A percentile compares a stretch with the other conserved stretches of the same genome.
Conservation (phyloP, 1,140 invertebrate species). For the Camponotus floridanus region DNA sequence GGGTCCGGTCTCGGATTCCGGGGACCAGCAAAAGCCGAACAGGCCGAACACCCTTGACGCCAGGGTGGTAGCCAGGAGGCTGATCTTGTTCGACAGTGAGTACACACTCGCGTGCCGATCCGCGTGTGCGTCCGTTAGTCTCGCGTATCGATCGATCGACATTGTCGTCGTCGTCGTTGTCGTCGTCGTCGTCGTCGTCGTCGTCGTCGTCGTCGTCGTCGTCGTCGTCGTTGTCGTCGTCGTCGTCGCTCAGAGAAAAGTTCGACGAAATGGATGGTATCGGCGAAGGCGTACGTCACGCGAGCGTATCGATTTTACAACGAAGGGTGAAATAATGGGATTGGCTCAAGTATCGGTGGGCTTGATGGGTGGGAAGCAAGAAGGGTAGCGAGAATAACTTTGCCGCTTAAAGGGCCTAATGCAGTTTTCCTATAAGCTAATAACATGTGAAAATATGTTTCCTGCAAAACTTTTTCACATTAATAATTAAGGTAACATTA, state of each 20-base stretch:
- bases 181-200: too few relatives aligned
- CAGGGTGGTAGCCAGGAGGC: slow-evolving; percentile 90
- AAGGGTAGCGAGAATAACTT: not conserved
- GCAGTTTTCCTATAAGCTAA: not conserved
- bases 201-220: too few relatives aligned
- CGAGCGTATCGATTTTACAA: not conserved
- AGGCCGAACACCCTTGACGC: slow-evolving; percentile 91
- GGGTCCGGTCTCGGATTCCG: slow-evolving; percentile 70
- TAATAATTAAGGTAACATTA: not conserved
- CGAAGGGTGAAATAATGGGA: not conserved
- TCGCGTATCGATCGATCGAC: slow-evolving; percentile 6
- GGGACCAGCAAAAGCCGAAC: slow-evolving; percentile 88
- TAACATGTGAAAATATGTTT: not conserved
- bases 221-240: too few relatives aligned
- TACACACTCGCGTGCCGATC: slow-evolving; percentile 36
- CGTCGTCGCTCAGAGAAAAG: slow-evolving; percentile 61
- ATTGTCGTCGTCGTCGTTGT: not conserved
- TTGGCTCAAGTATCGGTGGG: not conserved
- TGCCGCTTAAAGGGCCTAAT: not conserved
- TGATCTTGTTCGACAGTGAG: slow-evolving; percentile 76
- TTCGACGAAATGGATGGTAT: slow-evolving; percentile 19
- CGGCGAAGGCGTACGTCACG: not conserved
- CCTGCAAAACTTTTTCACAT: not conserved
- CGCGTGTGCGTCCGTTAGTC: not conserved
- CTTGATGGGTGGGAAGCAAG: not conserved